phyloP scores from a whole-genome alignment of 2,113 vertebrate genomes.

The Hiodon alosoides region DNA sequence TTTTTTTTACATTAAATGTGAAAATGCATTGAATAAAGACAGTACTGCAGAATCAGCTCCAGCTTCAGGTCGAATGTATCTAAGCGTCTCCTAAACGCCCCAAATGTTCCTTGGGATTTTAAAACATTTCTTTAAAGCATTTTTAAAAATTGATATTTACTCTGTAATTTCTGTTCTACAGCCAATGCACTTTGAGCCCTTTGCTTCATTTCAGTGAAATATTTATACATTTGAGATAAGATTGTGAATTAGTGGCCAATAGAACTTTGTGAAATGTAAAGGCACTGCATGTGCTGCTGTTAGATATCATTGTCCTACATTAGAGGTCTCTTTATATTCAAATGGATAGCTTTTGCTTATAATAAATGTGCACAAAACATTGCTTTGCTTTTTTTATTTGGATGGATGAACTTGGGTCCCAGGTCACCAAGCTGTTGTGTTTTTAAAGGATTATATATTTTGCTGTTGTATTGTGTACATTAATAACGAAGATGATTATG shows the following conservation, averaged over 20 bases:
- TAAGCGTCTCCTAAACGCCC: not conserved
- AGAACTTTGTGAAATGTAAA: slow-evolving; percentile 6
- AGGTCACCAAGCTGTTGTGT: no score
- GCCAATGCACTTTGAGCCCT: not conserved
- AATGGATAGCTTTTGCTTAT: slow-evolving; percentile 11
- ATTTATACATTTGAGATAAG: slow-evolving; percentile 17
- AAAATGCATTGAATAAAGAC: slow-evolving; percentile 2
- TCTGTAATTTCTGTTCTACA: no score
- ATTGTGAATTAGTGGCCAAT: not conserved
- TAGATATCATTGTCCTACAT: slow-evolving; percentile 10
- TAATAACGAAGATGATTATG: not conserved
- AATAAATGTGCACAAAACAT: slow-evolving; percentile 15
- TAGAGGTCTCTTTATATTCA: slow-evolving; percentile 2
- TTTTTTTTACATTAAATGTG: not conserved
- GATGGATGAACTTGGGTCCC: no score
- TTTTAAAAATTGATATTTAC: no score
- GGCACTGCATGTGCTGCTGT: slow-evolving; percentile 17
- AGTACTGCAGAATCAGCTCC: not conserved
- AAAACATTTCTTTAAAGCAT: no score
- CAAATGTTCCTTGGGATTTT: not conserved
- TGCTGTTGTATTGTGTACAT: no score
- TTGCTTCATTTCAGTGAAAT: not conserved
- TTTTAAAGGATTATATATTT: no score
- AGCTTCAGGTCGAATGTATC: not conserved
- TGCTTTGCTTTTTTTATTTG: not conserved